Percentiles rank a stretch among this genome's conserved stretches.
phyloP scores from a whole-genome alignment of 2,888 invertebrate genomes.

The Cactoblastis cactorum region DNA sequence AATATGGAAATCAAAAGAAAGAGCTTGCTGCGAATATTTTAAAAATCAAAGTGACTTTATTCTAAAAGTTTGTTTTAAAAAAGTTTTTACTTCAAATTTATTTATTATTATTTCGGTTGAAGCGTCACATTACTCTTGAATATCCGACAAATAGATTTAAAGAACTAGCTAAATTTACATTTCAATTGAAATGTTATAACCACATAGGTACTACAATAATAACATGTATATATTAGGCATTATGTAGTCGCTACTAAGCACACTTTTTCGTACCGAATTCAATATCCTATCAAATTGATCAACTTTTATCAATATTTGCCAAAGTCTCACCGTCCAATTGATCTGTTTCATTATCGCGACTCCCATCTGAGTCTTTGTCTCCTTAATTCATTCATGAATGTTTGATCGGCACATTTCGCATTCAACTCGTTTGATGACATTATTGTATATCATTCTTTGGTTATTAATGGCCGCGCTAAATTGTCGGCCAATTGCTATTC shows the following conservation, averaged over 20 bases:
- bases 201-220: too few species aligned
- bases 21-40: too few species aligned
- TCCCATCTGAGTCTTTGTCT: constrained; percentile 14
- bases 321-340: constrained; percentile 18
- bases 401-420: constrained; percentile 20
- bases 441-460: constrained; percentile 23
- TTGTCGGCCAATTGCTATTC: constrained; percentile 20
- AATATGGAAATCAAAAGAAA: too few species aligned
- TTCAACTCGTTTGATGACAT: constrained; percentile 19
- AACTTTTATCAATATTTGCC: constrained; percentile 40
- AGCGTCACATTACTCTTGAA: too few species aligned
- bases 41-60: too few species aligned
- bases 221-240: too few species aligned
- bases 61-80: too few species aligned
- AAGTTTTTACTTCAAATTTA: too few species aligned
- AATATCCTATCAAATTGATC: constrained; percentile 31
- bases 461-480: constrained; percentile 26
- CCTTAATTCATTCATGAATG: constrained; percentile 20
- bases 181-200: too few species aligned
- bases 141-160: too few species aligned
- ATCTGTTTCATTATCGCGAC: constrained; percentile 8
- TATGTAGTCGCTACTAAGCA: neutral
- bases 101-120: too few species aligned
- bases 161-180: too few species aligned
- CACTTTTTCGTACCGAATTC: constrained; percentile 24